Evolutionary conservation across 2,888 invertebrate genomes (phyloP), one percentile per base, ranked within the genome.

Genomic region (Aleiodes alternator): DNA sequence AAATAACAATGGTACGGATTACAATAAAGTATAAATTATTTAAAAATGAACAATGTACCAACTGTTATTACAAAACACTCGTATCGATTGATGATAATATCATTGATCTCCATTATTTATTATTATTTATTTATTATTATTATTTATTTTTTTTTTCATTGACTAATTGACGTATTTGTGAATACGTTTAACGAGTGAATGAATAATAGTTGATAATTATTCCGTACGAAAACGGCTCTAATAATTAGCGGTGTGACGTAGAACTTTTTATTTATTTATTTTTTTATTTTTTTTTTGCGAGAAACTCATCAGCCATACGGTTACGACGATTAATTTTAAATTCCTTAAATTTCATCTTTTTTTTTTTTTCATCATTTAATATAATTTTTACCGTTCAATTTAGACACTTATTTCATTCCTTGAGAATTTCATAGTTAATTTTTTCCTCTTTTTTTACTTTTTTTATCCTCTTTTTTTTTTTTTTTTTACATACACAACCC

Each of bases 231-330:
- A 81, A 83, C 83, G 83, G 83, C 82, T 68, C 75, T 75, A 78
- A 77, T 79, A 82, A 78, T 82, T 79, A 82, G 82, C 82, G 81
- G 83, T 83, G 84, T 84, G 83, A 83, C 82, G 83, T 84, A 83
- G 82, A 80, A 79, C 64, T 61, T 72, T 72, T 73, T 23, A 73
- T 78, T 75, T 78, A 12, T 43, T 74, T 77, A 68, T 76, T 64
- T 76, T 72, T 68, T 55, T 53, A 11, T 56, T 61, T 43, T 72
- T 11, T 73, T 50, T 50, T 69, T 78, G 81, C 81, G 76, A 77
- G 76, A 77, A 76, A 79, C 79, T 56, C 73, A 77, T 78, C 77
- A 78, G 79, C 80, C 80, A 72, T 81, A 81, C 80, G 80, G 79
- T 77, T 76, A 80, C 79, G 79, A 80, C 80, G 78, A 76, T 77